A percentile compares a stretch with the other conserved stretches of the same genome.
These are phyloP conservation scores for Silurus asotus DNA, from an alignment of 2,113 vertebrate species.

Conservation along the genomic window DNA sequence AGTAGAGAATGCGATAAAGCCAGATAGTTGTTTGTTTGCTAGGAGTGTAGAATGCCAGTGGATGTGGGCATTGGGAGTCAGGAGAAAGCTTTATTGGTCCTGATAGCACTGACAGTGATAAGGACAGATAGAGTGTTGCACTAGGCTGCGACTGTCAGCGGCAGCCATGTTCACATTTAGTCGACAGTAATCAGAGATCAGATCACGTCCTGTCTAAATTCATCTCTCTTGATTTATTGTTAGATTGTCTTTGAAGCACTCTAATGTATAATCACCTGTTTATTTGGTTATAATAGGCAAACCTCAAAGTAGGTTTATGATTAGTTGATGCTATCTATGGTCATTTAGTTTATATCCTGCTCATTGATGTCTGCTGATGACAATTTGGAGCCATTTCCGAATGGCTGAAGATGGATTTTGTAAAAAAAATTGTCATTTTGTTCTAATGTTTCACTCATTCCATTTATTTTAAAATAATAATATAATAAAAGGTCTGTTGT, in stretches of 20 bases:
- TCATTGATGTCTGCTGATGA: constrained; percentile 28
- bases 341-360: constrained; percentile 1
- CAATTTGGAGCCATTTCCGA: constrained; percentile 30
- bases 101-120: constrained; percentile 54
- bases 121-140: constrained; percentile 50
- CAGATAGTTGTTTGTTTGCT: constrained; percentile 39
- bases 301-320: background rate
- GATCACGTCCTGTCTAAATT: constrained; percentile 2
- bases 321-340: background rate
- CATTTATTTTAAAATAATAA: constrained; percentile 26
- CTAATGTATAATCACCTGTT: constrained; percentile 21
- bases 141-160: constrained; percentile 28
- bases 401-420: background rate
- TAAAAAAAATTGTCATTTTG: constrained; percentile 32
- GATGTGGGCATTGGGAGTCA: constrained; percentile 14
- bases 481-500: constrained; percentile 29
- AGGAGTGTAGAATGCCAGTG: constrained; percentile 31
- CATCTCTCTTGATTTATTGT: background rate
- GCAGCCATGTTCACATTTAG: constrained; percentile 35
- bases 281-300: constrained; percentile 4
- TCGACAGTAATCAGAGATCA: constrained; percentile 39
- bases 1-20: constrained; percentile 41
- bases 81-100: constrained; percentile 44
- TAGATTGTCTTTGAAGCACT: background rate
- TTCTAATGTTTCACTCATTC: constrained; percentile 46